These are phyloP conservation scores for Danaus plexippus DNA, from an alignment of 1,140 invertebrate genomes.

Conservation along the genomic window DNA sequence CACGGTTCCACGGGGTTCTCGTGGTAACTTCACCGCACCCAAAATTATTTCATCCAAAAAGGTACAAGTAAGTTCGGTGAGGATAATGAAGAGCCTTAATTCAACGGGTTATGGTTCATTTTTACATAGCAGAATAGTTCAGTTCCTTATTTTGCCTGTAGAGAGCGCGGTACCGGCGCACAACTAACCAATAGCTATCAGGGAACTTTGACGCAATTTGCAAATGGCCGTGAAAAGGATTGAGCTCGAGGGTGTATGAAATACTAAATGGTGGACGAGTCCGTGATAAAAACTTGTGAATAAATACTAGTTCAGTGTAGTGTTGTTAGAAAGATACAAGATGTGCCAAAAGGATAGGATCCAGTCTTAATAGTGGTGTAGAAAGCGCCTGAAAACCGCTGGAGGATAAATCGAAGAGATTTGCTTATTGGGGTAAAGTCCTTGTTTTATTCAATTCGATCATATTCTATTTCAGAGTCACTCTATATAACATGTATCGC, in stretches of 20 bases:
- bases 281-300: constrained; percentile 64
- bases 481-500: too few species aligned
- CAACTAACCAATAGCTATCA: constrained; percentile 57
- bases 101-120: constrained; percentile 17
- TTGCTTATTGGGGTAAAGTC: constrained; percentile 70
- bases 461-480: too few species aligned
- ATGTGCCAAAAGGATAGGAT: constrained; percentile 71
- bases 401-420: constrained; percentile 57
- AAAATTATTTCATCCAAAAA: constrained; percentile 36
- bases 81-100: constrained; percentile 17
- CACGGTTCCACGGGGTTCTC: constrained; percentile 62
- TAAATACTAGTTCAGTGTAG: constrained; percentile 60
- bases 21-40: constrained; percentile 62
- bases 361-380: constrained; percentile 71
- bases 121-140: constrained; percentile 29
- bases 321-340: constrained; percentile 59
- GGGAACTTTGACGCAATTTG: constrained; percentile 70
- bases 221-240: constrained; percentile 72
- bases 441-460: constrained; percentile 33
- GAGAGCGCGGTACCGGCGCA: constrained; percentile 54
- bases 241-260: constrained; percentile 67
- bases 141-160: constrained; percentile 33
- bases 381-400: constrained; percentile 59
- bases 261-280: constrained; percentile 63
- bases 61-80: constrained; percentile 25